These are phyloP conservation scores for Tupiocoris notatus DNA, from an alignment of 2,888 invertebrate genomes.

Conservation along the genomic window DNA sequence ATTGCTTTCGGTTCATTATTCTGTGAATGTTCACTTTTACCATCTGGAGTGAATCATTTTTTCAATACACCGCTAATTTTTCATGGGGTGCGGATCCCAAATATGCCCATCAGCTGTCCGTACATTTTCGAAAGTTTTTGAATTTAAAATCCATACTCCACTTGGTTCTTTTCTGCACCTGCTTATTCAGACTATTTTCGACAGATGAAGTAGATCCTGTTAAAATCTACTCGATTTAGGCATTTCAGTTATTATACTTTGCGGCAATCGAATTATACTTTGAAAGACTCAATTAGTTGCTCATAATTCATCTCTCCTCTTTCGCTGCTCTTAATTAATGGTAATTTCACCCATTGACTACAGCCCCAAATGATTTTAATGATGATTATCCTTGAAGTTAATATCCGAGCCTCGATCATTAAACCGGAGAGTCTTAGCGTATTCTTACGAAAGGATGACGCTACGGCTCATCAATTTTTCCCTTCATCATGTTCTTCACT, in stretches of 20 bases:
- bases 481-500: slow-evolving; percentile 10
- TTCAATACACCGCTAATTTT: too few species aligned
- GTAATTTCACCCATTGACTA: slow-evolving; percentile 4
- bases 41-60: too few species aligned
- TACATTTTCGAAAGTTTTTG: too few species aligned
- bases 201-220: too few species aligned
- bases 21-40: too few species aligned
- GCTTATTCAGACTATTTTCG: too few species aligned
- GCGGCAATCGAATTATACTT: not conserved
- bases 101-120: too few species aligned
- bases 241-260: not conserved
- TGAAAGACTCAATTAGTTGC: not conserved
- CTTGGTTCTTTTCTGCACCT: too few species aligned
- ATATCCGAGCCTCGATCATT: slow-evolving; percentile 26
- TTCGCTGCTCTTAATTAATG: slow-evolving; percentile 1
- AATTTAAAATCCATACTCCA: too few species aligned
- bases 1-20: too few species aligned
- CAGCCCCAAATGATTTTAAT: slow-evolving; percentile 23
- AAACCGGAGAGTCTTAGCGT: slow-evolving; percentile 9
- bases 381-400: slow-evolving; percentile 23
- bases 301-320: not conserved
- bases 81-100: too few species aligned
- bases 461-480: slow-evolving; percentile 40
- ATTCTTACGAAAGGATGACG: slow-evolving; percentile 12
- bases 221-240: not conserved